Base-by-base conservation (phyloP, 2,888 invertebrate species). In the Nemapogon koenigi region DNA sequence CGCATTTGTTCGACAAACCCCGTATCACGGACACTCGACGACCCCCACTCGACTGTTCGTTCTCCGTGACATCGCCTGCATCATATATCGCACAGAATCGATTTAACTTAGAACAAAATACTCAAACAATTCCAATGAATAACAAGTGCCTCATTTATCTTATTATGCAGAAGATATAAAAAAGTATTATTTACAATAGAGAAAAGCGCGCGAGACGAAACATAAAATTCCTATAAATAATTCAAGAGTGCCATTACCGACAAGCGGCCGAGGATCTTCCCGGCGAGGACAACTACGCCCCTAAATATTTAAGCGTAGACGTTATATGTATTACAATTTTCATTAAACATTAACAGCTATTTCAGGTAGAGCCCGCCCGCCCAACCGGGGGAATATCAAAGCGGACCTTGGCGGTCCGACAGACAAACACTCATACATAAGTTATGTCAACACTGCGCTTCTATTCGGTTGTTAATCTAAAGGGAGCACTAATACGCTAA, bases 311-410 rank as follows among this genome's bases (percentile, higher is more conserved):
- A 62, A 75, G 57, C 58, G 50, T 49, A 55, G 52, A 62, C 65
- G 69, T 73, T 73, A 75, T 75, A 73, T 73, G 70, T 73, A 78
- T 73, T 73, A 76, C 71, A 75, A 72, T 75, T 73, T 72, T 66
- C 66, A 72, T 75, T 69, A 75, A 72, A 68, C 54, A 69, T 67
- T 71, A 67, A 75, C 57, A 56, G 55, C 60, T 58, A 64, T 59
- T 62, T 59, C 57, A 60, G 60, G 55, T 49, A 58, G 58, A 63
- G 42, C 51, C 52, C 35, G 35, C 31, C 26, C 17, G 35, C 36
- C 33, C 33, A 16, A 37, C 27, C 37, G 28, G 37, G 33, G 33
- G 33, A 33, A 33, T 33, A 33, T 33, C 33, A 33, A 27, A 35
- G 51, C 52, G 51, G 49, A 46, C 51, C 52, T 51, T 48, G 50